Percentiles rank a stretch among this genome's conserved stretches.
Evolutionary conservation across 2,113 vertebrate genomes (phyloP).

Genomic region (Tylochromis polylepis): DNA sequence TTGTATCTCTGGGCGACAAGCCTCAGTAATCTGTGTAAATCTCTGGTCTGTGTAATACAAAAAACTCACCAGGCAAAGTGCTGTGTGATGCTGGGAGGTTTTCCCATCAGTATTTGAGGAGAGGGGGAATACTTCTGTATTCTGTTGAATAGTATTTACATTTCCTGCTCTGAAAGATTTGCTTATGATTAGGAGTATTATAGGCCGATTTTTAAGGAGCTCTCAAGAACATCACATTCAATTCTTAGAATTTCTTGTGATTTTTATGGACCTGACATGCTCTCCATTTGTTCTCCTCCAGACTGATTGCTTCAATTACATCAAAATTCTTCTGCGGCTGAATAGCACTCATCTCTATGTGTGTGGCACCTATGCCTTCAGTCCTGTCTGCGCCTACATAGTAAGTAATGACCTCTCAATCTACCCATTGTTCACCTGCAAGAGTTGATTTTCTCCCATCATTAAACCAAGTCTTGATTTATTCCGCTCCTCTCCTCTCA

Average conservation of each 20-base stretch:
- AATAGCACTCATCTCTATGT: slow-evolving; percentile 90
- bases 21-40: slow-evolving; percentile 36
- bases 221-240: not conserved
- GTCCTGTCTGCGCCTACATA: slow-evolving; percentile 87
- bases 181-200: not conserved
- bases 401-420: slow-evolving; percentile 75
- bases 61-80: slow-evolving; percentile 24
- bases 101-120: slow-evolving; percentile 3
- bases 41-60: slow-evolving; percentile 25
- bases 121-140: not conserved
- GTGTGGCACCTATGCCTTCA: slow-evolving; percentile 95
- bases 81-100: slow-evolving; percentile 20
- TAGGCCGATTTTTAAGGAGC: not conserved
- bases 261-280: not conserved
- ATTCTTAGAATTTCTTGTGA: not conserved
- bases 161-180: not conserved
- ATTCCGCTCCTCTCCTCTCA: not conserved
- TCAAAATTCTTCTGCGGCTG: slow-evolving; percentile 91
- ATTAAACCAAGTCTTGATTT: not conserved
- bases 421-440: not conserved
- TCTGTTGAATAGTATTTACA: not conserved
- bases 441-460: not conserved
- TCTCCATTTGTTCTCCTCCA: slow-evolving; percentile 58
- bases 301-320: slow-evolving; percentile 98
- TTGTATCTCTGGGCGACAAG: slow-evolving; percentile 54